Conservation (phyloP, 2,797 vertebrate genomes). For the Rallus crepitans region DNA sequence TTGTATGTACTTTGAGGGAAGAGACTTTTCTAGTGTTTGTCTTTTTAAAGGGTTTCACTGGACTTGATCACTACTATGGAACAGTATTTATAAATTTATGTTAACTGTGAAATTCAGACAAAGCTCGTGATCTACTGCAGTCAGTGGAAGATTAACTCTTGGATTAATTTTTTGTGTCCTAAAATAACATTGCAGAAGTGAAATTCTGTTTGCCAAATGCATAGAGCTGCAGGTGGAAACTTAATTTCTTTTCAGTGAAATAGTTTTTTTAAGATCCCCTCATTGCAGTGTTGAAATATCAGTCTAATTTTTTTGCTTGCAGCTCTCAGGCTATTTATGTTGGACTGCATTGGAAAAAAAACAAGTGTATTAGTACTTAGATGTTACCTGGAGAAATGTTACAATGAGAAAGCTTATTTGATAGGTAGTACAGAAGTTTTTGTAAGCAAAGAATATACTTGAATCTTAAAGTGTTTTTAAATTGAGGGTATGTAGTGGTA, state of each 20-base stretch:
- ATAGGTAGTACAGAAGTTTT: not conserved
- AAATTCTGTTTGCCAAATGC: slow-evolving; percentile 15
- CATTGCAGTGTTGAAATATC: not conserved
- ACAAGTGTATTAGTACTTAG: not conserved
- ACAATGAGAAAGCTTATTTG: not conserved
- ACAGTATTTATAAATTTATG: slow-evolving; percentile 38
- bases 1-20: not conserved
- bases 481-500: not conserved
- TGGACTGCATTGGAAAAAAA: not conserved
- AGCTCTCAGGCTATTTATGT: not conserved
- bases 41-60: slow-evolving; percentile 58
- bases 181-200: slow-evolving; percentile 36
- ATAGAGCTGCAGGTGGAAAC: slow-evolving; percentile 22
- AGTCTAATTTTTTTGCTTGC: not conserved
- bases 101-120: slow-evolving; percentile 57
- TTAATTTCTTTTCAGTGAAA: slow-evolving; percentile 7
- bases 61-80: slow-evolving; percentile 1
- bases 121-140: slow-evolving; percentile 23
- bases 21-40: not conserved
- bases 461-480: not conserved
- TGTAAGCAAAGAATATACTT: not conserved
- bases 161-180: slow-evolving; percentile 31
- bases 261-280: slow-evolving; percentile 5
- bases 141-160: slow-evolving; percentile 28
- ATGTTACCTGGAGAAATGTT: not conserved